Percentiles rank a stretch among this genome's conserved stretches.
phyloP scores from a whole-genome alignment of 1,140 invertebrate species.

The Drosophila teissieri region DNA sequence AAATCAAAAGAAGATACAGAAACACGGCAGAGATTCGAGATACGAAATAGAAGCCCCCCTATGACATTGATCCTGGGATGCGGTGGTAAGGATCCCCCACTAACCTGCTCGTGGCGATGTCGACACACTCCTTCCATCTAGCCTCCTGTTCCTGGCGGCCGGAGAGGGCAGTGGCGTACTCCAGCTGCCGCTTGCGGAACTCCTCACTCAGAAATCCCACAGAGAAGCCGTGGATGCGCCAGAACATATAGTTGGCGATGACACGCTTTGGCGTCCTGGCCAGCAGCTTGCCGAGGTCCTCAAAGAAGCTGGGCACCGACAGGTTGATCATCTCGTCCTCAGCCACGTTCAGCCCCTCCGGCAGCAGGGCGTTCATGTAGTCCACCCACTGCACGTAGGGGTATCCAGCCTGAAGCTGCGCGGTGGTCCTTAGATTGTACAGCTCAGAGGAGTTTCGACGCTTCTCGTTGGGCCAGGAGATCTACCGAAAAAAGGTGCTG shows the following conservation, averaged over 20 bases:
- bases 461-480: slow-evolving; percentile 95
- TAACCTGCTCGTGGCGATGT: slow-evolving; percentile 89
- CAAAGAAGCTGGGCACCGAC: slow-evolving; percentile 91
- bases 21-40: slow-evolving; percentile 37
- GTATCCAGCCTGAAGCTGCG: slow-evolving; percentile 90
- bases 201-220: slow-evolving; percentile 91
- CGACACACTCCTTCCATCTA: slow-evolving; percentile 94
- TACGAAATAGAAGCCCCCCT: slow-evolving; percentile 13
- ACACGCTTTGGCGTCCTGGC: slow-evolving; percentile 85
- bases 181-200: slow-evolving; percentile 89
- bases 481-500: slow-evolving; percentile 85
- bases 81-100: slow-evolving; percentile 25
- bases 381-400: slow-evolving; percentile 86
- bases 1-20: slow-evolving; percentile 64
- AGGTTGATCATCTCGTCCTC: slow-evolving; percentile 92
- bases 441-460: slow-evolving; percentile 94
- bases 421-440: slow-evolving; percentile 95
- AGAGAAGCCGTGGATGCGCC: slow-evolving; percentile 90
- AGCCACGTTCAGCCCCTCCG: slow-evolving; percentile 86
- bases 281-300: slow-evolving; percentile 87
- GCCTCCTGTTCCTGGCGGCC: slow-evolving; percentile 91
- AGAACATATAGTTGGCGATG: slow-evolving; percentile 92
- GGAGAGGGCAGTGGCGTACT: slow-evolving; percentile 90
- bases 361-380: slow-evolving; percentile 92
- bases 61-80: slow-evolving; percentile 15